Conservation (phyloP, 2,888 invertebrate species). For the Drosophila subquinaria region DNA sequence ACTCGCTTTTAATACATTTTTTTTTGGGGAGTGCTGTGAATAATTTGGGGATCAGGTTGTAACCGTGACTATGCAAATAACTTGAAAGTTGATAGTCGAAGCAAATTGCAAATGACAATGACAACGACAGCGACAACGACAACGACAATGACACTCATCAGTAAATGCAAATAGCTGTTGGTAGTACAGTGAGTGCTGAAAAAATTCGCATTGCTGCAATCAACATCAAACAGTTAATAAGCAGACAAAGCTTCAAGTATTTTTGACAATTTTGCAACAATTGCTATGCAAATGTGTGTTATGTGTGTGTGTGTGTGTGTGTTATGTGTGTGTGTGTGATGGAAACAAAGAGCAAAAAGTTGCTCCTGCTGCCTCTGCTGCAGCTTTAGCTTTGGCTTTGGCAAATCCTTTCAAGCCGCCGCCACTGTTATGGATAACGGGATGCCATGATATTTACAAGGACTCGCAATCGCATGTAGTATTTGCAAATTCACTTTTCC, state of each 20-base stretch:
- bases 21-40: constrained; percentile 30
- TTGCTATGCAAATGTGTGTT: constrained; percentile 62
- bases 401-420: constrained; percentile 53
- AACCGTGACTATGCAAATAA: constrained; percentile 74
- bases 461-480: constrained; percentile 66
- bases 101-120: constrained; percentile 59
- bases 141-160: constrained; percentile 51
- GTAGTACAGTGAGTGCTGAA: constrained; percentile 42
- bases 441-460: constrained; percentile 46
- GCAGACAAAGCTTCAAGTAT: constrained; percentile 59
- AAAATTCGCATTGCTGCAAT: constrained; percentile 41
- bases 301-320: constrained; percentile 2
- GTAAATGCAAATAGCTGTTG: constrained; percentile 67
- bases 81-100: constrained; percentile 56
- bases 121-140: constrained; percentile 13
- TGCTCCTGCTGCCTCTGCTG: constrained; percentile 23
- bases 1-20: constrained; percentile 13
- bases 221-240: constrained; percentile 65
- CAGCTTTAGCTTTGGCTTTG: constrained; percentile 9
- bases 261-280: constrained; percentile 46
- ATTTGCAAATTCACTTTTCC: constrained; percentile 82
- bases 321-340: constrained; percentile 2
- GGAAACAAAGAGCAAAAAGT: constrained; percentile 46
- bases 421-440: constrained; percentile 57
- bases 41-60: constrained; percentile 65